Evolutionary conservation across 2,888 invertebrate genomes (phyloP), one percentile per base, ranked within the genome.

Genomic region (Napeogenes sylphis): DNA sequence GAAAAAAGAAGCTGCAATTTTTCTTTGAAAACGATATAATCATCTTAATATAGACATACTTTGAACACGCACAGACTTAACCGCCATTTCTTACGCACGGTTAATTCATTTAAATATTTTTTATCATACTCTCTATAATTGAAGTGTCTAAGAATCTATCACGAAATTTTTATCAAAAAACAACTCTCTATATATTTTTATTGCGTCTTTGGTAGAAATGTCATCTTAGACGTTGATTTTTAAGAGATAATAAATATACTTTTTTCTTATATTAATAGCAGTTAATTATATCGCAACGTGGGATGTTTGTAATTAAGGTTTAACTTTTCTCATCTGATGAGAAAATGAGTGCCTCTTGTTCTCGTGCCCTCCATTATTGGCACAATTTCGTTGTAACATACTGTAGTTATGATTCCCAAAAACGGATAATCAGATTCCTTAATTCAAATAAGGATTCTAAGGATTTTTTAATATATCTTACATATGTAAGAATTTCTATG

Each of bases 341-440:
- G 56, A 66, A 58, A 56, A 57, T 32, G 56, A 67, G 59, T 55
- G 60, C 46, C 58, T 56, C 64, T 66, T 63, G 63, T 62, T 65
- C 58, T 46, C 51, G 55, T 14, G 45, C 58, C 63, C 58, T 65
- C 63, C 14, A 56, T 38, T 57, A 59, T 61, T 62, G 63, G 62
- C 61, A 60, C 56, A 53, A 57, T 54, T 58, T 63, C 62, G 42
- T 54, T 58, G 56, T 21, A 66, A 63, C 57, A 63, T 21, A 8
- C 6, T 30, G 8, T 8, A 8, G n/a, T 21, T 21, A 47, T 47
- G 8, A n/a, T 14, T 13, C n/a, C n/a, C n/a, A 47, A 8, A 38
- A 38, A 38, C 8, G 8, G 38, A 38, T 38, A 38, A 38, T 38
- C 10, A 42, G 10, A 42, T 42, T 42, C 10, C 5, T 10, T 30